Base-by-base conservation (phyloP, 2,888 invertebrate species). In the Mythimna pallens region DNA sequence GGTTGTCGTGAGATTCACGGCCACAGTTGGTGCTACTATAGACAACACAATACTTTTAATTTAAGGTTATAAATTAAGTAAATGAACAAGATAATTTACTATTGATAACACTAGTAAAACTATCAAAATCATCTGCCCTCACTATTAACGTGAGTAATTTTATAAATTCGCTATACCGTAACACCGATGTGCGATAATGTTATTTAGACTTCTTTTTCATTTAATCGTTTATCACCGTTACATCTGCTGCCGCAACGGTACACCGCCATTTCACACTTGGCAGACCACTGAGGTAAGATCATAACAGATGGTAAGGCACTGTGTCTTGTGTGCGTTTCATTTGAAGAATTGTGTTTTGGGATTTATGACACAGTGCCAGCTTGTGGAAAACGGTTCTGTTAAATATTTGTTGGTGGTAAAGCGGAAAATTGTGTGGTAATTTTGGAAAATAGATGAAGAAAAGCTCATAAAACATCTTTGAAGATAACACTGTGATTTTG, bases 241-340 rank as follows among this genome's bases (percentile, higher is more conserved):
- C 81, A 76, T 80, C 78, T 79, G 76, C 67, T 69, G 78, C 73
- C 76, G 73, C 82, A 88, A 88, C 88, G 88, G 88, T 88, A 89
- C 82, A 62, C 75, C 58, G 78, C 76, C 84, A 87, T 88, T 89
- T 88, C 88, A 89, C 88, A 89, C 88, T 87, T 82, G 84, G 85
- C 57, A 76, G 86, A 83, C 75, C 86, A 85, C 80, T 73, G 81
- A 65, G 72, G 69, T 68, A 68, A 83, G 75, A 85, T 80, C 71
- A 76, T 70, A 76, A 78, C 75, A 78, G 70, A 81, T 78, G 73
- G 81, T 80, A 71, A 76, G 62, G 65, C 81, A 85, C 81, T 2
- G 68, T 75, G 74, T 57, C 76, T 63, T 72, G 61, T 74, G 71
- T 70, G 72, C 63, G 57, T 61, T 65, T 57, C 57, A 55, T 71